phyloP scores from a whole-genome alignment of 1,140 invertebrate genomes.

The Cheumatopsyche charites region DNA sequence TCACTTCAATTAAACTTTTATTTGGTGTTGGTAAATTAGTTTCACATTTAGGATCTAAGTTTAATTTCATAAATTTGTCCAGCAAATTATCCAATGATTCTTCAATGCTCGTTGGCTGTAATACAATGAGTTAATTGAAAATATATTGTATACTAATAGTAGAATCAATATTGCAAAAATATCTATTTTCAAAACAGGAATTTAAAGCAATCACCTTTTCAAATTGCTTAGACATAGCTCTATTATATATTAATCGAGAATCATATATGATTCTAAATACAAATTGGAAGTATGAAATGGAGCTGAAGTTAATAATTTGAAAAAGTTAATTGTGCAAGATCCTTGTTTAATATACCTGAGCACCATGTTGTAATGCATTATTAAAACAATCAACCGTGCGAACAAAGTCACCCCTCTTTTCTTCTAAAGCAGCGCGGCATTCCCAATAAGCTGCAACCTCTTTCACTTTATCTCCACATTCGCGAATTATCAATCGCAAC shows the following conservation, averaged over 20 bases:
- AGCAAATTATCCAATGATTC: conserved; percentile 62
- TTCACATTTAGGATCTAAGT: conserved; percentile 57
- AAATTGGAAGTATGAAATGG: too few relatives aligned
- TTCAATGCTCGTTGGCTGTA: conserved; percentile 59
- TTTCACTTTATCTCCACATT: conserved; percentile 52
- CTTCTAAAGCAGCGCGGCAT: conserved; percentile 63
- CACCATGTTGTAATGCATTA: conserved; percentile 62
- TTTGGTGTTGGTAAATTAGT: conserved; percentile 49
- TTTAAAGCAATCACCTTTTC: too few relatives aligned
- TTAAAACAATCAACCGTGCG: conserved; percentile 63
- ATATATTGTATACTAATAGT: background rate
- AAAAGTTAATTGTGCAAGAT: background rate
- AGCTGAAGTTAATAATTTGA: too few relatives aligned
- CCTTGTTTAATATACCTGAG: conserved; percentile 54
- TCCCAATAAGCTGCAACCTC: conserved; percentile 64
- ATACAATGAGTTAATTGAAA: conserved; percentile 14
- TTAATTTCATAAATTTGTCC: conserved; percentile 64
- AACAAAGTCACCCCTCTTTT: conserved; percentile 60
- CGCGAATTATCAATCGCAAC: conserved; percentile 58
- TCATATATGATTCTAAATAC: too few relatives aligned
- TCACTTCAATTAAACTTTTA: conserved; percentile 58
- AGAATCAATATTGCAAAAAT: too few relatives aligned
- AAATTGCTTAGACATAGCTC: too few relatives aligned
- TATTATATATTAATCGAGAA: background rate
- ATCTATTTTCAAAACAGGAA: too few relatives aligned